Evolutionary conservation across 2,797 vertebrate species (phyloP).

Genomic region (Cuniculus paca): DNA sequence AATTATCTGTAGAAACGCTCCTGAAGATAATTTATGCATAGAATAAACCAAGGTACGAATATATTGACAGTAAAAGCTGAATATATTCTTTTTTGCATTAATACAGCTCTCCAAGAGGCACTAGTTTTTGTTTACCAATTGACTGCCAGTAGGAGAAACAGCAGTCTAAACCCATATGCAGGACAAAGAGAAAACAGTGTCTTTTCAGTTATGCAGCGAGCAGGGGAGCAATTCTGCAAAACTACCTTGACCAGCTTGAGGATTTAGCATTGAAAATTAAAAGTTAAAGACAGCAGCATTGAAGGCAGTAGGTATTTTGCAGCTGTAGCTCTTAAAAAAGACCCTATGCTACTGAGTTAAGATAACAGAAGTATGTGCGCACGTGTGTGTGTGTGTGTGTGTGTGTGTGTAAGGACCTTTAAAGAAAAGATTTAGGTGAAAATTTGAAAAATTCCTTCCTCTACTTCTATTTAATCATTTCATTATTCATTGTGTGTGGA

Average conservation of each 20-base stretch:
- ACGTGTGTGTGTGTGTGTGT: neutral
- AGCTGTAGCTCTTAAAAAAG: neutral
- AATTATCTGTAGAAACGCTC: conserved; percentile 46
- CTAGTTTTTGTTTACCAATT: conserved; percentile 66
- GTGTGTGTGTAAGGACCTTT: neutral
- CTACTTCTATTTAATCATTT: neutral
- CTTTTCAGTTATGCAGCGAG: conserved; percentile 51
- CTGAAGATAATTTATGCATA: conserved; percentile 70
- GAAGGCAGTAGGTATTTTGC: neutral
- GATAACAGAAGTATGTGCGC: neutral
- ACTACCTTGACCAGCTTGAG: neutral
- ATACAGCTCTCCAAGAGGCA: conserved; percentile 61
- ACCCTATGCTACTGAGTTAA: neutral
- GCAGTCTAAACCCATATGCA: conserved; percentile 28
- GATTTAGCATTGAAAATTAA: neutral
- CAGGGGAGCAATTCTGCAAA: neutral
- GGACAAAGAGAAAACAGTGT: conserved; percentile 32
- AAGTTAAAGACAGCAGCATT: neutral
- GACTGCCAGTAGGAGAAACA: conserved; percentile 69
- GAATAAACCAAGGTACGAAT: conserved; percentile 61
- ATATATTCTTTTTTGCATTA: conserved; percentile 68
- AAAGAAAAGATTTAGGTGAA: no score
- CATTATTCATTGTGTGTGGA: neutral
- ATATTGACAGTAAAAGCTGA: conserved; percentile 59
- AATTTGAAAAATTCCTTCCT: neutral